A percentile compares a stretch with the other conserved stretches of the same genome.
Conservation (phyloP, 2,888 invertebrate species). For the Polydrusus pterygomalis region DNA sequence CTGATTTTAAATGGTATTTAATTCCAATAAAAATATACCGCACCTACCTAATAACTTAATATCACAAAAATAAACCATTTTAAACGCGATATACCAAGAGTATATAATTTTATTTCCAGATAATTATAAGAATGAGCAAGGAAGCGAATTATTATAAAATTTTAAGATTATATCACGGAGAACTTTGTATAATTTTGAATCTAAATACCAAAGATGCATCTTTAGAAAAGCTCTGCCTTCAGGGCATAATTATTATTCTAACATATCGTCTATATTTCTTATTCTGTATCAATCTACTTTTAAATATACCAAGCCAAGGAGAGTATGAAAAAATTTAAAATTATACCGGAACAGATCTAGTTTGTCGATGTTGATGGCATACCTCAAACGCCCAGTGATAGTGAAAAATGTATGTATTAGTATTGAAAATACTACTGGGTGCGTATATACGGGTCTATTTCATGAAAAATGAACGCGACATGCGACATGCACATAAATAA, state of each 20-base stretch:
- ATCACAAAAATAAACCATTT: slow-evolving; percentile 2
- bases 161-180: slow-evolving; percentile 8
- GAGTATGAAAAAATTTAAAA: slow-evolving; percentile 9
- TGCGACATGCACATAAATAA: too few species aligned
- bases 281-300: slow-evolving; percentile 8
- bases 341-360: not conserved
- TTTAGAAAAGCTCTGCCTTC: not conserved
- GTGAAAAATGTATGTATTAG: slow-evolving; percentile 2
- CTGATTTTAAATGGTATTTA: not conserved
- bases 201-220: slow-evolving; percentile 15
- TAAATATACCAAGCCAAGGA: not conserved
- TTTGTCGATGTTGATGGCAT: too few species aligned
- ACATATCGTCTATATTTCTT: not conserved
- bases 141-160: slow-evolving; percentile 15
- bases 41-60: slow-evolving; percentile 4
- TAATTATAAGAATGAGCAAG: slow-evolving; percentile 17
- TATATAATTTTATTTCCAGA: slow-evolving; percentile 15
- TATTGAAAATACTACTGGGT: too few species aligned
- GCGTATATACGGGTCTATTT: too few species aligned
- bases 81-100: not conserved
- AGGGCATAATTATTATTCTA: slow-evolving; percentile 3
- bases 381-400: not conserved
- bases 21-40: slow-evolving; percentile 3
- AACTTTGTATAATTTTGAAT: slow-evolving; percentile 17
- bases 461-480: too few species aligned